phyloP scores from a whole-genome alignment of 2,888 invertebrate species.

The Polydesmus complanatus region DNA sequence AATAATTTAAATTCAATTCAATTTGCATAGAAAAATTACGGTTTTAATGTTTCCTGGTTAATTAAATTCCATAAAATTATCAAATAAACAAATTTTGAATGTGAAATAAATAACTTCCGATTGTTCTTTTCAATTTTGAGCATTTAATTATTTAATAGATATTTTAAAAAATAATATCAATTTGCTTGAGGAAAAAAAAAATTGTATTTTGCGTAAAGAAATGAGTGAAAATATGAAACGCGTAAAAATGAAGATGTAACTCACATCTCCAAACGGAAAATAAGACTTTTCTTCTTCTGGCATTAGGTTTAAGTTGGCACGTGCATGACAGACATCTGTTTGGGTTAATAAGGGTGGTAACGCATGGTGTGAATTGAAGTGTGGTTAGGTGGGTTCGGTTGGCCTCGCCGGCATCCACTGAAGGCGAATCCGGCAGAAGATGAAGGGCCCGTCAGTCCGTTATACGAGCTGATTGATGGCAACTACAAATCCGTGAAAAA shows the following conservation, averaged over 20 bases:
- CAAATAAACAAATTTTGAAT: too few relatives aligned
- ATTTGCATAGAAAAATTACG: too few relatives aligned
- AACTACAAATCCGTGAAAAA: neutral
- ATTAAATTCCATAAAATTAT: too few relatives aligned
- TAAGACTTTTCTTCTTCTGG: neutral
- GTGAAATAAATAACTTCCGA: too few relatives aligned
- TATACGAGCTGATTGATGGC: neutral
- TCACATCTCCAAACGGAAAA: neutral
- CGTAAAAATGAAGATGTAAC: neutral
- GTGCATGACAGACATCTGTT: neutral
- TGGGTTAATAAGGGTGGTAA: neutral
- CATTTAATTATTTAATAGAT: too few relatives aligned
- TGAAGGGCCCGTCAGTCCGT: neutral
- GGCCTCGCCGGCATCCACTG: neutral
- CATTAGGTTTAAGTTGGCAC: neutral
- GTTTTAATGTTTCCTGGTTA: too few relatives aligned
- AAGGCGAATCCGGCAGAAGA: neutral
- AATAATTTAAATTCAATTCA: too few relatives aligned
- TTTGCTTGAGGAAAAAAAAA: too few relatives aligned
- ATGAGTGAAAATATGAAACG: too few relatives aligned
- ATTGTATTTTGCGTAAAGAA: too few relatives aligned
- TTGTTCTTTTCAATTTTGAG: too few relatives aligned
- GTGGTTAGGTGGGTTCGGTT: neutral
- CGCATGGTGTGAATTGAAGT: neutral
- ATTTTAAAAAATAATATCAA: too few relatives aligned